Base-by-base conservation (phyloP, 64 coral and sea anemone genomes). In the Porites australiensis region DNA sequence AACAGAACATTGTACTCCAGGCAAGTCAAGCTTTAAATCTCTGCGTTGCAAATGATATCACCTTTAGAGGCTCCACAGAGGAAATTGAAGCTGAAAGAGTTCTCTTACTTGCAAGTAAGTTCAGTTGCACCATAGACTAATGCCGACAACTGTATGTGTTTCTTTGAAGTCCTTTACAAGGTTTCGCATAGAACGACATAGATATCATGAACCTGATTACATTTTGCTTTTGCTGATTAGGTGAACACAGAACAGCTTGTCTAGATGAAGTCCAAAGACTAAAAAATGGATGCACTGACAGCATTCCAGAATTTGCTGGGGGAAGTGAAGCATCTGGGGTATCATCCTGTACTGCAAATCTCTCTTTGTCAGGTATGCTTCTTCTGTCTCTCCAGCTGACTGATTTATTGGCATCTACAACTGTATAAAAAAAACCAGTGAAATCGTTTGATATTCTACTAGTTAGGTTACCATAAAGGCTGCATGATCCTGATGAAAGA, bases 1-100 rank as follows among this genome's bases (percentile, higher is more conserved):
- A 98, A 75, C 97, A 98, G 77, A 98, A 98, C 64, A 98, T 98
- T 74, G 94, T 98, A 9, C 91, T 98, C 9, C 97, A 98, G 65
- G 93, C 94, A 18, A 98, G 94, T 77, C 97, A 96, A 75, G 88
- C 95, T 50, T 74, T 98, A 1, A 98, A 98, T 61, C 65, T 92
- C 55, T 98, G 97, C 79, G 90, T 90, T 1, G 88, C 97, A 19
- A 93, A 75, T 44, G 89, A 98, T 74, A 95, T 96, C 82, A 90
- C 95, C 48, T 96, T 95, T 58, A 84, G 50, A 83, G 97, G 97
- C 16, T 98, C 97, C 18, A 91, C 81, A 45, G 97, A 98, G 70
- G 97, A 98, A 89, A 79, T 98, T 15, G 97, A 98, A 88, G 97
- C 97, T 44, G 97, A 98, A 66, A 91, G 94, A 69, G 91, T 98